Base-by-base conservation (phyloP, 2,113 vertebrate species). In the Seriola aureovittata region DNA sequence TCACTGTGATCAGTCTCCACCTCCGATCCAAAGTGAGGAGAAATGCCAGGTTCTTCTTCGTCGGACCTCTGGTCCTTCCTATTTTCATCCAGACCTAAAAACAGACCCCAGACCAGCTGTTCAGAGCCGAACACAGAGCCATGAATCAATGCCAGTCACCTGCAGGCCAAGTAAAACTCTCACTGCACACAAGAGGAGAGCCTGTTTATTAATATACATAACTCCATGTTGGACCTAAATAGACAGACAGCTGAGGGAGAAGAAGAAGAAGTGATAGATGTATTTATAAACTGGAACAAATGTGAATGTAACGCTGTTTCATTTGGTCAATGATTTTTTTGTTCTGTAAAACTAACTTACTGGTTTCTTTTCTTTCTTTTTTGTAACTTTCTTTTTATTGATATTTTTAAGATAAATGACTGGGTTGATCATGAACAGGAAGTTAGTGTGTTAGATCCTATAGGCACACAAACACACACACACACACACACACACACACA, bases 41-140 rank as follows among this genome's bases (percentile, higher is more conserved):
- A 65, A 70, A 48, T 0, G 21, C 4, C 36, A 40, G 60, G 0
- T 4, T 82, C 63, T 52, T 89, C 34, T 19, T 8, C 4, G 0
- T 17, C 38, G 3, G 17, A 44, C 60, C 36, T 40, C 48, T 0
- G 29, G 67, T 25, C 75, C 38, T 40, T 23, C 34, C 21, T 93
- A 93, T 93, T 93, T 94, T 73, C 81, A 91, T 42, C 59, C 71
- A 17, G 55, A 17, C 67, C 89, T 89, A 86, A 90, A 92, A 90
- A 85, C 86, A 88, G 85, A 89, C 34, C 79, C 11, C 63, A 67
- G 86, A 88, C 77, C 93, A 91, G 89, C 93, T 91, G 91, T 34
- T 89, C 42, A 76, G n/a, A 68, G 38, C 65, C 63, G 2, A 73
- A 69, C 59, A 62, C 40, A 84, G 59, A 76, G 21, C 42, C 60